Evolutionary conservation across 2,888 invertebrate genomes (phyloP).

Genomic region (Pseudeuparius sepicola): DNA sequence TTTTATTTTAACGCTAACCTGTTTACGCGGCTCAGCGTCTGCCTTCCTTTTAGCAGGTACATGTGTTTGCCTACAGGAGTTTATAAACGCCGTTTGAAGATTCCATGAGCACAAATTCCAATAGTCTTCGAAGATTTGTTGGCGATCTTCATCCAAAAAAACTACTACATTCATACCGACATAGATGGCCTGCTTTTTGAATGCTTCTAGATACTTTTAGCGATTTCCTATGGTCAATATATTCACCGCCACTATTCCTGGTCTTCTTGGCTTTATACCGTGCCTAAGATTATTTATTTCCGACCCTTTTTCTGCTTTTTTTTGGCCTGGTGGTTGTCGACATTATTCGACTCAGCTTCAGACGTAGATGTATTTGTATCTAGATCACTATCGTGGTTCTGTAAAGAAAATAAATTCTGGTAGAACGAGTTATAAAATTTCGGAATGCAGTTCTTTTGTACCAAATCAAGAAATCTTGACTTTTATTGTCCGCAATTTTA

Average conservation of each 20-base stretch:
- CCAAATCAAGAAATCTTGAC: too few relatives aligned
- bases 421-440: too few relatives aligned
- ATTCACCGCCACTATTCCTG: conserved; percentile 2
- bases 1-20: conserved; percentile 2
- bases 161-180: background rate
- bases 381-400: conserved; percentile 8
- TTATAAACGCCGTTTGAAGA: conserved; percentile 6
- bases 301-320: conserved; percentile 6
- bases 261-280: background rate
- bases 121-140: background rate
- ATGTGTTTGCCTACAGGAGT: conserved; percentile 2
- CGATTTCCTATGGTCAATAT: background rate
- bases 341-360: background rate
- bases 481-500: too few relatives aligned
- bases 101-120: conserved; percentile 7
- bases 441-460: too few relatives aligned
- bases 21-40: conserved; percentile 2
- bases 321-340: conserved; percentile 6
- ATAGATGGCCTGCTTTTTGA: background rate
- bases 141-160: conserved; percentile 3
- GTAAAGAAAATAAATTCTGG: conserved; percentile 3
- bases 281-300: conserved; percentile 5
- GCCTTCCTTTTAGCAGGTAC: background rate
- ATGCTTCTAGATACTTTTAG: background rate
- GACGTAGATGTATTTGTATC: conserved; percentile 3